phyloP scores from a whole-genome alignment of 2,888 invertebrate genomes.

The Thecocarcelia acutangulata region DNA sequence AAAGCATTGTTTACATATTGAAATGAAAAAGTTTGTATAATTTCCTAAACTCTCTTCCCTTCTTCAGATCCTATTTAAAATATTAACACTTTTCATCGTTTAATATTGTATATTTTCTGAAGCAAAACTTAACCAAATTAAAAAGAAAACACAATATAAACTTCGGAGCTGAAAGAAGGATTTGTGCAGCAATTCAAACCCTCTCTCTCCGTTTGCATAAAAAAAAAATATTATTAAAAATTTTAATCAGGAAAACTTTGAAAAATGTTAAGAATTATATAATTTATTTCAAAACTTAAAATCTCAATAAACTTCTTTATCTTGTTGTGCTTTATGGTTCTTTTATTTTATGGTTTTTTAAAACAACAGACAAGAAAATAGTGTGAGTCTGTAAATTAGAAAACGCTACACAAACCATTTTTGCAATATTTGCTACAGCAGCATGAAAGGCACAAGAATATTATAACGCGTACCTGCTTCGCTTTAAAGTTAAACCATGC shows the following conservation, averaged over 20 bases:
- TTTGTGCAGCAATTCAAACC: too few relatives aligned
- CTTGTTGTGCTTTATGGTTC: conserved; percentile 51
- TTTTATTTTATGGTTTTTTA: conserved; percentile 52
- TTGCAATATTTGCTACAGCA: neutral
- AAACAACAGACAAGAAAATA: conserved; percentile 7
- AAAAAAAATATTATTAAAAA: neutral
- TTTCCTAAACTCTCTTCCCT: too few relatives aligned
- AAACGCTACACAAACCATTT: conserved; percentile 36
- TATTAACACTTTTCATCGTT: too few relatives aligned
- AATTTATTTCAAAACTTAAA: conserved; percentile 54
- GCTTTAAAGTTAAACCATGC: conserved; percentile 1
- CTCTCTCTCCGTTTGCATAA: neutral
- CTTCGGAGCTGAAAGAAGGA: too few relatives aligned
- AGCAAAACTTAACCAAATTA: too few relatives aligned
- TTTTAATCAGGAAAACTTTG: conserved; percentile 15
- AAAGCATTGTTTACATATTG: too few relatives aligned
- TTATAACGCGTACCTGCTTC: neutral
- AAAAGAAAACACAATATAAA: too few relatives aligned
- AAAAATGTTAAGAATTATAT: conserved; percentile 31
- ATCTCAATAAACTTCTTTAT: conserved; percentile 52
- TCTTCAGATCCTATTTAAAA: too few relatives aligned
- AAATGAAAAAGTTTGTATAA: too few relatives aligned
- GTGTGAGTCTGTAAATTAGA: conserved; percentile 49
- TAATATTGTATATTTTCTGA: too few relatives aligned
- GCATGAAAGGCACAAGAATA: neutral